phyloP scores from a whole-genome alignment of 2,113 vertebrate species.

The Percina caprodes region DNA sequence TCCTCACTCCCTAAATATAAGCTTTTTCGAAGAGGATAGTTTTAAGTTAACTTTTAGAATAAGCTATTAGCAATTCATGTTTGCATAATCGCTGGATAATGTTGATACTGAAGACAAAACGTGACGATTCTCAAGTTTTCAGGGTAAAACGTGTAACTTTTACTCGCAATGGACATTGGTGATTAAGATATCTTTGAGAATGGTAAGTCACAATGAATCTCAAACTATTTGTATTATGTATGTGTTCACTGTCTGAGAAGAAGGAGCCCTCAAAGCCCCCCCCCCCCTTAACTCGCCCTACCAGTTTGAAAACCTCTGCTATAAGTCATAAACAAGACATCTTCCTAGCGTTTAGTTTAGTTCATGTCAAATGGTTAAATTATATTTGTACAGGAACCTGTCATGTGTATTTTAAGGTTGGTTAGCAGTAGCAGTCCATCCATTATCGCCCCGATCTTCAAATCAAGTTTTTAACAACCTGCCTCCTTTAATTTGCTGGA shows the following conservation, averaged over 20 bases:
- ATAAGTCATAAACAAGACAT: neutral
- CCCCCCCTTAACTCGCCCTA: neutral
- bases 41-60: neutral
- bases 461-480: conserved; percentile 58
- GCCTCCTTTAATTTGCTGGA: conserved; percentile 69
- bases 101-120: neutral
- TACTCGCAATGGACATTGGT: accelerated
- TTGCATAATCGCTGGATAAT: neutral
- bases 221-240: neutral
- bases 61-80: neutral
- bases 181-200: neutral
- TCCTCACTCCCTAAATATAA: too few species aligned
- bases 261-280: neutral
- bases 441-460: conserved; percentile 55
- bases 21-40: too few species aligned
- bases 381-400: neutral
- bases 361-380: neutral
- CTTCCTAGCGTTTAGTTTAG: neutral
- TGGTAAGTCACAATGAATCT: neutral
- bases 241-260: neutral
- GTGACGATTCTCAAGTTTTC: neutral
- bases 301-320: neutral
- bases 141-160: neutral
- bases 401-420: neutral
- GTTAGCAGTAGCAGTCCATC: conserved; percentile 33